Conservation (phyloP, 2,113 vertebrate species). For the Lethenteron reissneri region DNA sequence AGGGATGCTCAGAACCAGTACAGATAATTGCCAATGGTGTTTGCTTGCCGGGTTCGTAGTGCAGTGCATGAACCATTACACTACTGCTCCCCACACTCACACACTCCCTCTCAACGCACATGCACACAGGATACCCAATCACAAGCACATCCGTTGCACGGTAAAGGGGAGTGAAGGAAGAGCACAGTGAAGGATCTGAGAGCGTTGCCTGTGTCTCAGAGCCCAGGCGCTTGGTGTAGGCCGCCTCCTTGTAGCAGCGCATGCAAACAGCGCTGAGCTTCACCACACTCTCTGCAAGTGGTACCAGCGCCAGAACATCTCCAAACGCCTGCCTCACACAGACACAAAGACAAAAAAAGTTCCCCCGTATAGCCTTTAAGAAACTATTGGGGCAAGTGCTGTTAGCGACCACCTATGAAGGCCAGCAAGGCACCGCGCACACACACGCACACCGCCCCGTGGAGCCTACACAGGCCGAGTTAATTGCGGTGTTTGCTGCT, state of each 20-base stretch:
- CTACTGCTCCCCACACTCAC: neutral
- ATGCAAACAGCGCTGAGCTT: slow-evolving; percentile 87
- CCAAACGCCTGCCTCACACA: slow-evolving; percentile 43
- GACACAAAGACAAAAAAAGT: neutral
- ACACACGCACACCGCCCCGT: too few relatives aligned
- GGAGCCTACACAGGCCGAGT: too few relatives aligned
- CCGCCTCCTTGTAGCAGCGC: slow-evolving; percentile 69
- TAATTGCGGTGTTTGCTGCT: too few relatives aligned
- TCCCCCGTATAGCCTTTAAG: too few relatives aligned
- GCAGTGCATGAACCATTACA: neutral
- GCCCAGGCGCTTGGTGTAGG: slow-evolving; percentile 80
- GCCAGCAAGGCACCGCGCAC: too few relatives aligned
- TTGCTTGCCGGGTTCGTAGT: neutral
- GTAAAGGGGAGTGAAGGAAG: too few relatives aligned
- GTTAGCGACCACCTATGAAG: too few relatives aligned
- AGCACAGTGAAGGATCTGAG: neutral
- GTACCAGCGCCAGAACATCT: slow-evolving; percentile 64
- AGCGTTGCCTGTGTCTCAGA: slow-evolving; percentile 49
- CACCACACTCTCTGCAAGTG: slow-evolving; percentile 73
- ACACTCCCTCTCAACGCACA: too few relatives aligned
- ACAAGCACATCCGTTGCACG: too few relatives aligned
- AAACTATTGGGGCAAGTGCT: too few relatives aligned
- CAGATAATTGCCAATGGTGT: neutral
- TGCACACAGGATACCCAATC: neutral
- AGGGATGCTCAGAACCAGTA: too few relatives aligned